Conservation (phyloP, 2,113 vertebrate genomes). For the Ivindomyrus marchei region DNA sequence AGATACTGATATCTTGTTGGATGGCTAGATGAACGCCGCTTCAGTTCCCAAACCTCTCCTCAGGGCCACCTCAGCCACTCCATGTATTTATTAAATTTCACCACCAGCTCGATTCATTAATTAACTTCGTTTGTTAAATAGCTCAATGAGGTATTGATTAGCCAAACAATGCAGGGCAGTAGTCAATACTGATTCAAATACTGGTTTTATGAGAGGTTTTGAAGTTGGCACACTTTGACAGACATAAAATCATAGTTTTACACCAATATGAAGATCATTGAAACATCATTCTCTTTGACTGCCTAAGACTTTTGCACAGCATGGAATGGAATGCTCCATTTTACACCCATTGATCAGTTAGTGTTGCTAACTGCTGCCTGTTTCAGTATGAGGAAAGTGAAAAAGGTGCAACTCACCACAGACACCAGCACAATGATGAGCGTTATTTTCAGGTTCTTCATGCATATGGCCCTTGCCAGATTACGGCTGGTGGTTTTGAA, state of each 20-base stretch:
- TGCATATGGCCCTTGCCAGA: conserved; percentile 93
- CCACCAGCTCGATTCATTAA: not conserved
- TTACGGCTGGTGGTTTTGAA: conserved; percentile 98
- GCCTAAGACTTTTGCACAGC: not conserved
- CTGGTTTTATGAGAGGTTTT: not conserved
- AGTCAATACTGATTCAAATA: not conserved
- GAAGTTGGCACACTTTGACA: not conserved
- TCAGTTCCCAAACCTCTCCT: not conserved
- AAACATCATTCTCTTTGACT: not conserved
- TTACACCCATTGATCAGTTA: not conserved
- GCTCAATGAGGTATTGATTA: not conserved
- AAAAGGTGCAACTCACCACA: conserved; percentile 67
- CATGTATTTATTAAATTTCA: not conserved
- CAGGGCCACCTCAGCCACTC: not conserved
- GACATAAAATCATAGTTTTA: not conserved
- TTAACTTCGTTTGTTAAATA: not conserved
- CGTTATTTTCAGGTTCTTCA: conserved; percentile 97
- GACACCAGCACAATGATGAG: conserved; percentile 73
- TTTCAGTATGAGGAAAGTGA: not conserved
- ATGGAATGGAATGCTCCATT: not conserved
- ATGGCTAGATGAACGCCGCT: not conserved
- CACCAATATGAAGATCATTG: not conserved
- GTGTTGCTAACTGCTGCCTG: not conserved
- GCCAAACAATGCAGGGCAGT: not conserved
- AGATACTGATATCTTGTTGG: not conserved